Evolutionary conservation across 2,113 vertebrate genomes (phyloP).

Genomic region (Pyxicephalus adspersus): DNA sequence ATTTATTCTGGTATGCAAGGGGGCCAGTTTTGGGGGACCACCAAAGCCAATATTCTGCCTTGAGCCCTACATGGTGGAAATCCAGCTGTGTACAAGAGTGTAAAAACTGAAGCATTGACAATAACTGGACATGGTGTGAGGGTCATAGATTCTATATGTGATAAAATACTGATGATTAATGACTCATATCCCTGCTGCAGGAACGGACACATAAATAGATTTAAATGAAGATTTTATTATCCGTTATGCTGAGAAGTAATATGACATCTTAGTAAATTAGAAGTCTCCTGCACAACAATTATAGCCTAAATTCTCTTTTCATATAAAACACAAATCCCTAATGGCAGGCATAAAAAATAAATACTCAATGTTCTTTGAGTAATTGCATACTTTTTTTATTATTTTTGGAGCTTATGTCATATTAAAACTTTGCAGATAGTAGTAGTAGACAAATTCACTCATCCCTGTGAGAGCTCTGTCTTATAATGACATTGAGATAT

Average conservation of each 20-base stretch:
- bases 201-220: background rate
- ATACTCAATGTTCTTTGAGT: background rate
- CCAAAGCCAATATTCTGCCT: too few species aligned
- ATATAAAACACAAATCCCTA: background rate
- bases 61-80: too few species aligned
- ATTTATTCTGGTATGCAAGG: too few species aligned
- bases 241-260: background rate
- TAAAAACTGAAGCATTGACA: background rate
- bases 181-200: constrained; percentile 11
- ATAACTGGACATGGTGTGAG: background rate
- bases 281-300: background rate
- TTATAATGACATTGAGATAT: constrained; percentile 20
- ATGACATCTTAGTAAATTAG: background rate
- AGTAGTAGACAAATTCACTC: constrained; percentile 3
- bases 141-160: background rate
- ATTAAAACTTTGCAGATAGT: background rate
- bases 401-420: background rate
- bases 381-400: background rate
- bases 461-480: background rate
- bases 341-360: background rate
- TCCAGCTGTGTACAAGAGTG: too few species aligned
- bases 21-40: too few species aligned
- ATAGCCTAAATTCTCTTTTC: background rate
- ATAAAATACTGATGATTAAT: constrained; percentile 11
- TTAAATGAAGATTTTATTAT: background rate